Base-by-base conservation (phyloP, 2,113 vertebrate genomes). In the Tragelaphus strepsiceros region DNA sequence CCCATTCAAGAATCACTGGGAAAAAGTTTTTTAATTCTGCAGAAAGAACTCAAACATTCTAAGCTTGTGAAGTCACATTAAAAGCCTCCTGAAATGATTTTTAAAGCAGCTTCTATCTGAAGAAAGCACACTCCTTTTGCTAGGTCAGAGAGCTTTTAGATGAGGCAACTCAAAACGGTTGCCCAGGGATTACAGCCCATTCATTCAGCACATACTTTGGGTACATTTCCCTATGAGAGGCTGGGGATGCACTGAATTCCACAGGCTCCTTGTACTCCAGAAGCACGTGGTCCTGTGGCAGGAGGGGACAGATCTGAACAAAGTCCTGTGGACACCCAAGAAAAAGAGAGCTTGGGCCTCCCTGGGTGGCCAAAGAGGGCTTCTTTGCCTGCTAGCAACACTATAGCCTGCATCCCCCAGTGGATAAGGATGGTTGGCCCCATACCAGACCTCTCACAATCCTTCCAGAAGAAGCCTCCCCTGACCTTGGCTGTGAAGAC, bases 81-180 rank as follows among this genome's bases (percentile, higher is more conserved):
- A 96, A 97, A 95, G 21, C 64, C 46, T 94, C 67, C 62, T 46
- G 59, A 89, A 92, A 91, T 94, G 51, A 59, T 86, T 88, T 93
- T 64, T 24, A 49, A 83, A 91, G 64, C 61, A 71, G 43, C 49
- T 74, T 87, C 51, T 86, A 4, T 83, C 46, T 96, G 58, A 92
- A 74, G 58, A 91, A 96, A 90, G 39, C 58, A 30, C 6, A 53
- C n/a, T 81, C 12, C 46, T 54, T 96, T 64, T 74, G 39, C 49
- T 32, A 83, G 22, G 62, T n/a, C 84, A 21, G 8, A 61, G 16
- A 95, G 54, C 1, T 95, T 91, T 53, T 93, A 39, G 96, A 83
- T 96, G 62, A 91, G 7, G 39, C 16, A 64, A 84, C 67, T 59
- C 88, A 56, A 91, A 93, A 88, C 17, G 58, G 58, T 61, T 12